Evolutionary conservation across 1,140 invertebrate species (phyloP).

Genomic region (Hycleus cichorii): DNA sequence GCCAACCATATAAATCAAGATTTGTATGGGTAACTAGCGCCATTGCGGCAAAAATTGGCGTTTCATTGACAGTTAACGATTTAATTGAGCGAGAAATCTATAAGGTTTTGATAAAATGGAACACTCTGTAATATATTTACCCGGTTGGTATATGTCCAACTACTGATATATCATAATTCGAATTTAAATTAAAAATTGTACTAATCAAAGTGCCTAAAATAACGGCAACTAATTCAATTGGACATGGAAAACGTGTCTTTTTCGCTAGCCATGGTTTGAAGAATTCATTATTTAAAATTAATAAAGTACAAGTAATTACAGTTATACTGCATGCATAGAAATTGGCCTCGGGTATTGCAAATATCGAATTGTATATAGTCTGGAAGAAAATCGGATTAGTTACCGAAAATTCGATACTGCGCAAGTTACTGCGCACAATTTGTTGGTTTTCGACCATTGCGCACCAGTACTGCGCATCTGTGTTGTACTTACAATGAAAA

Average conservation of each 20-base stretch:
- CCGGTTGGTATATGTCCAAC: constrained; percentile 74
- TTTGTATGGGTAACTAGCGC: too few species aligned
- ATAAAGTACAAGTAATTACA: constrained; percentile 55
- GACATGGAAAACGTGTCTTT: constrained; percentile 65
- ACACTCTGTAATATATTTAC: constrained; percentile 44
- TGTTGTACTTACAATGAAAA: constrained; percentile 50
- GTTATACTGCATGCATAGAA: constrained; percentile 61
- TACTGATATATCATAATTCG: constrained; percentile 52
- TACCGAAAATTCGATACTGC: background rate
- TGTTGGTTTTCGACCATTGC: background rate
- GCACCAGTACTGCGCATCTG: too few species aligned
- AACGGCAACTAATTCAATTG: constrained; percentile 80
- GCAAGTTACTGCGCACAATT: too few species aligned
- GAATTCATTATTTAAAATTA: constrained; percentile 70
- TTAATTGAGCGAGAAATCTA: too few species aligned
- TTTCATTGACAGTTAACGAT: too few species aligned
- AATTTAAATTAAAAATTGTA: constrained; percentile 49
- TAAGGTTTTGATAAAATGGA: background rate
- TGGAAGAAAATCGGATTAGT: constrained; percentile 42
- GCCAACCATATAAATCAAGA: too few species aligned
- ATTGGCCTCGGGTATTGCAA: constrained; percentile 56
- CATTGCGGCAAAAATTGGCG: too few species aligned
- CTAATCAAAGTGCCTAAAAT: constrained; percentile 67
- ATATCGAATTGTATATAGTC: constrained; percentile 62
- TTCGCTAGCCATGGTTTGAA: constrained; percentile 71